Base-by-base conservation (phyloP, 2,113 vertebrate genomes). In the Hipposideros armiger region DNA sequence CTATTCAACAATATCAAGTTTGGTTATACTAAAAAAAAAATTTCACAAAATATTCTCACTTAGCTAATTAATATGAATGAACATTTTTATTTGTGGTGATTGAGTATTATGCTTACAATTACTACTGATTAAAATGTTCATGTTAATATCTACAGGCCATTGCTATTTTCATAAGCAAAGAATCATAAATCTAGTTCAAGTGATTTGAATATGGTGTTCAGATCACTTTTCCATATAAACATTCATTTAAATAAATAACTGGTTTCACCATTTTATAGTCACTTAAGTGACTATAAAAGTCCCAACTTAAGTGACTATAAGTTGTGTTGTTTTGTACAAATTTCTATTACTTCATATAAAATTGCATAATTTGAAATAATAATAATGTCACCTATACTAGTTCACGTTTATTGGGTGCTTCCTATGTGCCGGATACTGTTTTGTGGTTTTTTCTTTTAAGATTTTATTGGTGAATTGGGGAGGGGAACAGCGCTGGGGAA, bases 221-320 rank as follows among this genome's bases (percentile, higher is more conserved):
- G 67, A 91, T 82, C 24, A 3, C 4, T 94, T 93, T 88, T 42
- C 47, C 52, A 40, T 94, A 40, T 72, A 45, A 95, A 54, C 20
- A 64, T 91, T 91, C 19, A 91, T 74, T 66, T 58, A 70, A 84
- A 69, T 26, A 93, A 54, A 74, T 96, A 87, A 40, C 19, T 84
- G 19, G 20, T 81, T 70, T 11, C 9, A 45, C 90, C 19, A 52
- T 64, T 72, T 92, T 94, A 78, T 73, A 90, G 22, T 78, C 14
- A 36, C 26, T 86, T 36, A 36, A 36, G 36, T 36, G 36, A 36
- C 36, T 36, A 36, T 36, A 36, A 36, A 36, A 36, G 36, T 36
- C 36, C 36, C 36, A 36, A 36, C 36, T 36, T 36, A 36, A 36
- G 19, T 91, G 30, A 87, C 11, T 90, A 2, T 62, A 66, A 92